phyloP scores from a whole-genome alignment of 2,113 vertebrate species.

The Mystacornis crossleyi region DNA sequence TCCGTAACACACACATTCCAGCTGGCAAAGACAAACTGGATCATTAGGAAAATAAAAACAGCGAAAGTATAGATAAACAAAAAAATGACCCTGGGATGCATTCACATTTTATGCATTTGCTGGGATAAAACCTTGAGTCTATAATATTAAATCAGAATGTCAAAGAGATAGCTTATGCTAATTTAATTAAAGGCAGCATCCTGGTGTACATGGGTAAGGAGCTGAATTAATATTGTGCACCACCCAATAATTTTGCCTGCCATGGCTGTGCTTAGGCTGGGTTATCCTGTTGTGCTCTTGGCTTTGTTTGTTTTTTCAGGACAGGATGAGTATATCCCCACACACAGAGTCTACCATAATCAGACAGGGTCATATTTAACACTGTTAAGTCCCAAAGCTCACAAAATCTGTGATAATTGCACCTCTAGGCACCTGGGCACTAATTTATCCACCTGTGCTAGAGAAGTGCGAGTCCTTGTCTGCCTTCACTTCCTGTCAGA shows the following conservation, averaged over 20 bases:
- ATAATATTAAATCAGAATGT: slow-evolving; percentile 15
- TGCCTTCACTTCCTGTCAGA: background rate
- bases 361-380: background rate
- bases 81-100: background rate
- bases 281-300: background rate
- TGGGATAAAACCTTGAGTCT: background rate
- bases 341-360: background rate
- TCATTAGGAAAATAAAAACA: slow-evolving; percentile 14
- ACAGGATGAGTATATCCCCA: background rate
- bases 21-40: background rate
- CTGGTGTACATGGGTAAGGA: background rate
- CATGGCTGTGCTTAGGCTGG: background rate
- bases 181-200: slow-evolving; percentile 59
- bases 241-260: slow-evolving; percentile 17
- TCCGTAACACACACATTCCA: background rate
- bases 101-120: background rate
- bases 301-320: background rate
- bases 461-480: background rate
- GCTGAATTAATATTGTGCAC: background rate
- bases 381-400: background rate
- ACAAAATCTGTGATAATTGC: background rate
- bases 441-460: background rate
- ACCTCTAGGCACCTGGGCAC: background rate
- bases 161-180: slow-evolving; percentile 52
- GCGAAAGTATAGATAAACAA: background rate